Conservation (phyloP, 2,113 vertebrate species). For the Pogona vitticeps region DNA sequence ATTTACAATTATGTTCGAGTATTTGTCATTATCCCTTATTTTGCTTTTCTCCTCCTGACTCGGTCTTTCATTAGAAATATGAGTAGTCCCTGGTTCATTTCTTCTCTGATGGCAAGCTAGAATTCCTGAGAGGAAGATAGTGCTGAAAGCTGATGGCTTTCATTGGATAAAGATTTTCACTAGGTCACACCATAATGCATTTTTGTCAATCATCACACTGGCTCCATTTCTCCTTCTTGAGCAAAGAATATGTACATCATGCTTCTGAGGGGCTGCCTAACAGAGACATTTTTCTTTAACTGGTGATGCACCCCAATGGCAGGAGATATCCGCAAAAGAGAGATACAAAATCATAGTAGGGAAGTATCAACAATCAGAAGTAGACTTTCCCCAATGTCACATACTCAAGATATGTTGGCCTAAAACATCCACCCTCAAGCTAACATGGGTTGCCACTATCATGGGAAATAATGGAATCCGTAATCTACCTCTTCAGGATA, state of each 20-base stretch:
- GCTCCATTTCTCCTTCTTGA: constrained; percentile 18
- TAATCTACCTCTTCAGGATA: too few species aligned
- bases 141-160: background rate
- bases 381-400: too few species aligned
- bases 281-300: constrained; percentile 2
- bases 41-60: background rate
- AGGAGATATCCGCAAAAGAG: background rate
- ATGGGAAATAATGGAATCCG: too few species aligned
- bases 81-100: constrained; percentile 1
- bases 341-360: rapidly evolving
- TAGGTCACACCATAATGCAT: background rate
- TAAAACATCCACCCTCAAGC: too few species aligned
- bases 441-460: too few species aligned
- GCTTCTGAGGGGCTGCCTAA: constrained; percentile 10
- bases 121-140: background rate
- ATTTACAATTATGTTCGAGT: constrained; percentile 10
- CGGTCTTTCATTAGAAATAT: constrained; percentile 17
- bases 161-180: background rate
- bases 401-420: too few species aligned
- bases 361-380: background rate
- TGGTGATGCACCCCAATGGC: constrained; percentile 3
- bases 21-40: constrained; percentile 15
- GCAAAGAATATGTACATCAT: background rate
- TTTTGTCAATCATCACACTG: background rate
- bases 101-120: background rate